These are phyloP conservation scores for Diorhabda carinulata DNA, from an alignment of 1,140 invertebrate species.

Conservation along the genomic window DNA sequence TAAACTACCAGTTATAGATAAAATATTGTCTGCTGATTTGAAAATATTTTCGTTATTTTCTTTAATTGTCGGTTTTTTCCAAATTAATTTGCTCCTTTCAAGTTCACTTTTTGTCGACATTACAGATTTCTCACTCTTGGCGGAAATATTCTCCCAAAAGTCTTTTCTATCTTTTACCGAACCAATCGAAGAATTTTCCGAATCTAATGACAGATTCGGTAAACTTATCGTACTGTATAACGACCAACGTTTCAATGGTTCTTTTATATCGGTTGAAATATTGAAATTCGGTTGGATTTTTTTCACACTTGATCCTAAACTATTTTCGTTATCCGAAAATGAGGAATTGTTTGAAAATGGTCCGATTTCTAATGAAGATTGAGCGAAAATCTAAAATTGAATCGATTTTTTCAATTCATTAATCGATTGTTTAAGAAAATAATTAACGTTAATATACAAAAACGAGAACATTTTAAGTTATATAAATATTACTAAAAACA, in stretches of 20 bases:
- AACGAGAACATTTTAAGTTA: no score
- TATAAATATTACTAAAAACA: no score
- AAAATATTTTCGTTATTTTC: slow-evolving; percentile 7
- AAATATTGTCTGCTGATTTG: slow-evolving; percentile 26
- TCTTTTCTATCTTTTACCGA: slow-evolving; percentile 14
- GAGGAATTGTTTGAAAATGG: slow-evolving; percentile 21
- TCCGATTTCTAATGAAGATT: slow-evolving; percentile 3
- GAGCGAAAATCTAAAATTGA: slow-evolving; percentile 11
- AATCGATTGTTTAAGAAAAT: neutral
- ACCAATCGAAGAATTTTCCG: neutral
- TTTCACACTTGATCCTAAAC: slow-evolving; percentile 13
- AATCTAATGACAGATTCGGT: slow-evolving; percentile 21
- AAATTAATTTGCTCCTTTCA: slow-evolving; percentile 7
- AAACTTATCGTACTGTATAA: slow-evolving; percentile 17
- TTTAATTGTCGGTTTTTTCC: slow-evolving; percentile 15
- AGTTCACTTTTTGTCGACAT: neutral
- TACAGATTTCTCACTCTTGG: neutral
- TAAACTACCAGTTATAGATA: slow-evolving; percentile 15
- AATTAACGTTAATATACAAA: neutral
- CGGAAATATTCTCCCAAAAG: slow-evolving; percentile 27
- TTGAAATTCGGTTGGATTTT: slow-evolving; percentile 15
- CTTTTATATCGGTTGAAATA: slow-evolving; percentile 6
- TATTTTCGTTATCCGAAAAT: slow-evolving; percentile 24
- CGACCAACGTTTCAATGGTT: neutral
- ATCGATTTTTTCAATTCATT: neutral